These are phyloP conservation scores for Graptemys geographica DNA, from an alignment of 2,797 vertebrate species.

Conservation along the genomic window DNA sequence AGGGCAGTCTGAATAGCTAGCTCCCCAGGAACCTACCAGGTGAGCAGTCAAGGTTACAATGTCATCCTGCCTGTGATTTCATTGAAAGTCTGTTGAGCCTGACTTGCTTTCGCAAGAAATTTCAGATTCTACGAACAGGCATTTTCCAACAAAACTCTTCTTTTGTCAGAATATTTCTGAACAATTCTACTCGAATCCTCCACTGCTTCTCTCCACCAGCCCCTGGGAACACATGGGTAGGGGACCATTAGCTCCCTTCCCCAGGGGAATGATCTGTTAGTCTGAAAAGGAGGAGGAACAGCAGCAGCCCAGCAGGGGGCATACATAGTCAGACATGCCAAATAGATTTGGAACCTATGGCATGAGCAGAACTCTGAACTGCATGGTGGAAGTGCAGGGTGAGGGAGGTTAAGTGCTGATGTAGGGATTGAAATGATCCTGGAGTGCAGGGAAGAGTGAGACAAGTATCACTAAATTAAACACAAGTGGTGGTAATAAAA, in stretches of 20 bases:
- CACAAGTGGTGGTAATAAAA: too few relatives aligned
- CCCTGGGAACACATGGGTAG: neutral
- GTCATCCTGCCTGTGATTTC: too few relatives aligned
- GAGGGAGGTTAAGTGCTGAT: fast-evolving
- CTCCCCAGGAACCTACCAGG: too few relatives aligned
- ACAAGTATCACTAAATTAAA: neutral
- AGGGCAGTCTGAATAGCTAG: too few relatives aligned
- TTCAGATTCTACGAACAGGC: too few relatives aligned
- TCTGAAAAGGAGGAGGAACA: neutral
- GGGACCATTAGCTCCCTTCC: neutral
- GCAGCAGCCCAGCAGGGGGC: neutral
- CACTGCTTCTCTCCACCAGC: neutral
- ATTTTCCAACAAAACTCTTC: too few relatives aligned
- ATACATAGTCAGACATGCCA: neutral
- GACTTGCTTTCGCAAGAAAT: too few relatives aligned
- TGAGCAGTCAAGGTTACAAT: too few relatives aligned
- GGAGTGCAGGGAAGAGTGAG: neutral
- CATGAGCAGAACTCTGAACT: neutral
- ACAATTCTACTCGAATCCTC: neutral
- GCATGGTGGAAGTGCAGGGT: neutral
- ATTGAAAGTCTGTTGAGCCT: too few relatives aligned
- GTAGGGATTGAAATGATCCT: neutral
- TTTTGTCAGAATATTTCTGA: neutral
- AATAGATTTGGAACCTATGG: neutral
- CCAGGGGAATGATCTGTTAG: neutral